Evolutionary conservation across 2,888 invertebrate species (phyloP).

Genomic region (Anorthoa munda): DNA sequence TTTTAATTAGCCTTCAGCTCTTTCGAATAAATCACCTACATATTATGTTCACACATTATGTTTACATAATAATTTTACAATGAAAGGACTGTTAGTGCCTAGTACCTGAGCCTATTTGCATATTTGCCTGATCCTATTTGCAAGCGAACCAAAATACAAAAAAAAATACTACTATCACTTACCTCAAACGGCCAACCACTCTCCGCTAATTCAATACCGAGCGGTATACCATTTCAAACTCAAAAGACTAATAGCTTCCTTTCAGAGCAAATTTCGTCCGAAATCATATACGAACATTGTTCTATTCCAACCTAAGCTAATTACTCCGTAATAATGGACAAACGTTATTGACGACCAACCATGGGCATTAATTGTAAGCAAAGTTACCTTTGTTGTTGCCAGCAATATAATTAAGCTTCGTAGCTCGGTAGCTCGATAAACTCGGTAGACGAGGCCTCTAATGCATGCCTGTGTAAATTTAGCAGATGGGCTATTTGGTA

Average conservation of each 20-base stretch:
- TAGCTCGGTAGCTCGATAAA: slow-evolving; percentile 70
- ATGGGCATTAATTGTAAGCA: slow-evolving; percentile 71
- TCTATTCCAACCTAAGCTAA: slow-evolving; percentile 41
- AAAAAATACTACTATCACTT: not conserved
- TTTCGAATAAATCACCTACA: too few relatives aligned
- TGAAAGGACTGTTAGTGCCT: not conserved
- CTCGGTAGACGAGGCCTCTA: slow-evolving; percentile 75
- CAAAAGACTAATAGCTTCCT: slow-evolving; percentile 36
- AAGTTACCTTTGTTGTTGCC: slow-evolving; percentile 79
- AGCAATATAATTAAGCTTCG: slow-evolving; percentile 82
- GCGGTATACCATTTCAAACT: slow-evolving; percentile 6
- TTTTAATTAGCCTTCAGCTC: not conserved
- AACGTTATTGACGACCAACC: slow-evolving; percentile 54
- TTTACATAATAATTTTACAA: too few relatives aligned
- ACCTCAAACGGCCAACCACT: slow-evolving; percentile 6
- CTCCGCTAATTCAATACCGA: slow-evolving; percentile 23
- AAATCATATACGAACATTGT: slow-evolving; percentile 35
- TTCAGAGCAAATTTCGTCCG: slow-evolving; percentile 36
- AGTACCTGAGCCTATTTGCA: too few relatives aligned
- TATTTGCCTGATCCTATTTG: too few relatives aligned
- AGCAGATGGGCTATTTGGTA: slow-evolving; percentile 47
- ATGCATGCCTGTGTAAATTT: slow-evolving; percentile 77
- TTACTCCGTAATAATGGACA: slow-evolving; percentile 49
- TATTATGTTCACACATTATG: too few relatives aligned
- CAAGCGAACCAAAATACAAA: not conserved